Percentiles rank a stretch among this genome's conserved stretches.
These are phyloP conservation scores for Sitobion miscanthi DNA, from an alignment of 1,140 invertebrate genomes.

Conservation along the genomic window DNA sequence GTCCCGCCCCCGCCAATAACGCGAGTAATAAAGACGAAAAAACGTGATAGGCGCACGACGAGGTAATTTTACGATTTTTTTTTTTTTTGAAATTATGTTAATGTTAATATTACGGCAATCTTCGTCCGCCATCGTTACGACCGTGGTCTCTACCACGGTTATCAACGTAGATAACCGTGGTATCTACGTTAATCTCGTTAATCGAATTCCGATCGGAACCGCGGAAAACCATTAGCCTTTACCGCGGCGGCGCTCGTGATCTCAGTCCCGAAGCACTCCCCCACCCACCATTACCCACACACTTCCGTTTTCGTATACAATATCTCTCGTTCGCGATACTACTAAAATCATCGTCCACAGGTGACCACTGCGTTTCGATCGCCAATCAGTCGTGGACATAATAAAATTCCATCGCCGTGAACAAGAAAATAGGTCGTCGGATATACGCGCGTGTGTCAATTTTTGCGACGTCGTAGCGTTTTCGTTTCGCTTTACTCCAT, in stretches of 20 bases:
- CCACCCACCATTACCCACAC: too few relatives aligned
- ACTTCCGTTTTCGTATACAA: neutral
- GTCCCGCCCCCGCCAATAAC: neutral
- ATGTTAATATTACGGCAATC: neutral
- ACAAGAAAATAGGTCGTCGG: too few relatives aligned
- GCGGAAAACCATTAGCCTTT: neutral
- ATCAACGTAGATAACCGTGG: too few relatives aligned
- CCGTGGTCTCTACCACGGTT: too few relatives aligned
- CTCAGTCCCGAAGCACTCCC: neutral
- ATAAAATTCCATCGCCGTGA: neutral
- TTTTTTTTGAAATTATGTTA: neutral
- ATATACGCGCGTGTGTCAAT: too few relatives aligned
- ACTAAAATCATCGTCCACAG: neutral
- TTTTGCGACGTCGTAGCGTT: too few relatives aligned
- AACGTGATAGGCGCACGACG: constrained; percentile 2
- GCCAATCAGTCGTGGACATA: neutral
- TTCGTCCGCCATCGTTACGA: neutral
- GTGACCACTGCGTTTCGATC: neutral
- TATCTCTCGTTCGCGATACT: neutral
- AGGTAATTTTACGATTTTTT: constrained; percentile 6
- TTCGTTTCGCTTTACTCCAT: too few relatives aligned
- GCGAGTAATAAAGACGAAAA: neutral
- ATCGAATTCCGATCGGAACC: neutral
- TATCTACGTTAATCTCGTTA: neutral
- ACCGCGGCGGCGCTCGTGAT: neutral